Percentiles rank a stretch among this genome's conserved stretches.
phyloP scores from a whole-genome alignment of 2,888 invertebrate species.

The Cantharis lateralis region DNA sequence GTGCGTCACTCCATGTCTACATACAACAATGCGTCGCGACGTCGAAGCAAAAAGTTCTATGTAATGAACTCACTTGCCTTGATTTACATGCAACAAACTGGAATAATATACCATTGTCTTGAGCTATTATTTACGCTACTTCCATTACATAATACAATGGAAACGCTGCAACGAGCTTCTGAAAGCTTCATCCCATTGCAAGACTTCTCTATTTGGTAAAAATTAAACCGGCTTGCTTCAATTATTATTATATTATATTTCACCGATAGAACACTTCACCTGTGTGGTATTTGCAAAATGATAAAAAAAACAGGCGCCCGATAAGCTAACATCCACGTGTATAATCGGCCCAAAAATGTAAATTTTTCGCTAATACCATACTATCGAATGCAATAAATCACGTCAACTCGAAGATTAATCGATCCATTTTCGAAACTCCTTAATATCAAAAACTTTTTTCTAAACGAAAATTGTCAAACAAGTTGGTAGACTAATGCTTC shows the following conservation, averaged over 20 bases:
- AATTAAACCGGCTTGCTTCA: neutral
- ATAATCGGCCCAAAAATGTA: neutral
- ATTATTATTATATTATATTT: neutral
- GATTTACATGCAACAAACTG: constrained; percentile 20
- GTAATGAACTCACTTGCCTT: constrained; percentile 19
- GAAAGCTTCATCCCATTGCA: neutral
- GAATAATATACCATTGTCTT: constrained; percentile 3
- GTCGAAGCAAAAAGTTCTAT: constrained; percentile 27
- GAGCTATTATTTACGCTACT: neutral
- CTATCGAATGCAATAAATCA: neutral
- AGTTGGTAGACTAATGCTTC: constrained; percentile 36
- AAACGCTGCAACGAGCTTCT: neutral
- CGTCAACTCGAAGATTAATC: neutral
- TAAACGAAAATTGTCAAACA: constrained; percentile 35
- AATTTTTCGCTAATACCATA: neutral
- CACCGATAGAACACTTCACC: neutral
- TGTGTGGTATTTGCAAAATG: neutral
- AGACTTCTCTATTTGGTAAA: neutral
- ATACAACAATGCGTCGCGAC: constrained; percentile 34
- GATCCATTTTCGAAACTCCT: neutral
- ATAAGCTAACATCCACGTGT: neutral
- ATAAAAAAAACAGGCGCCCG: neutral
- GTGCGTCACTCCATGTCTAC: constrained; percentile 39
- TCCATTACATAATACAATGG: neutral
- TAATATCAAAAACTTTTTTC: constrained; percentile 10